Evolutionary conservation across 2,888 invertebrate species (phyloP).

Genomic region (Selenia dentaria): DNA sequence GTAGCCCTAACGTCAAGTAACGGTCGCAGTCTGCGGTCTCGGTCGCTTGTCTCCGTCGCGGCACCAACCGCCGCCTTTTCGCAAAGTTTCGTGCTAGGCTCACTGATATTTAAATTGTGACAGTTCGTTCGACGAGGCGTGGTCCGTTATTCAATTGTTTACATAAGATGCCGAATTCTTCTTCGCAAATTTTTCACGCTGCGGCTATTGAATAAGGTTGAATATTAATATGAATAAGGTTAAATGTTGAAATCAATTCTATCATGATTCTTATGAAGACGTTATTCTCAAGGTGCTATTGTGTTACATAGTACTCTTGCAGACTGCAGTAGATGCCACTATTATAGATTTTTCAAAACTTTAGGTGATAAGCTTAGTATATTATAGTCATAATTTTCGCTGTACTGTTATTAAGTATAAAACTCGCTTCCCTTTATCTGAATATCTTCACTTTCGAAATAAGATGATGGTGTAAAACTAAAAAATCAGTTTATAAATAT

Average conservation of each 20-base stretch:
- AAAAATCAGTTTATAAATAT: too few relatives aligned
- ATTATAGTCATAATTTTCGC: slow-evolving; percentile 5
- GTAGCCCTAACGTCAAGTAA: too few relatives aligned
- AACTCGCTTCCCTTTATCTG: not conserved
- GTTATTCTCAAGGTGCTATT: slow-evolving; percentile 49
- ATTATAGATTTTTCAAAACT: slow-evolving; percentile 12
- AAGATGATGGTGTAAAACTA: not conserved
- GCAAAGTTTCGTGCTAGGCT: too few relatives aligned
- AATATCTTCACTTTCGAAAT: not conserved
- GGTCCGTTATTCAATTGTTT: too few relatives aligned
- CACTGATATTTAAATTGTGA: too few relatives aligned
- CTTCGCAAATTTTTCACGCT: too few relatives aligned
- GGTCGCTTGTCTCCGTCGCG: too few relatives aligned
- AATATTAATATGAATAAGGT: not conserved
- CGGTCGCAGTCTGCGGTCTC: too few relatives aligned
- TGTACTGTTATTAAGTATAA: slow-evolving; percentile 3
- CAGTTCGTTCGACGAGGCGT: too few relatives aligned
- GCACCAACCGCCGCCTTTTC: too few relatives aligned
- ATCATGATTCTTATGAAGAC: slow-evolving; percentile 22
- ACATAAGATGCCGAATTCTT: too few relatives aligned
- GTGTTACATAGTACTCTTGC: slow-evolving; percentile 47
- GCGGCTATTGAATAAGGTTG: not conserved
- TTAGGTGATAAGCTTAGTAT: slow-evolving; percentile 10
- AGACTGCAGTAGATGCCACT: slow-evolving; percentile 43
- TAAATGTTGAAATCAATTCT: slow-evolving; percentile 4